Percentiles rank a stretch among this genome's conserved stretches.
Evolutionary conservation across 2,888 invertebrate genomes (phyloP).

Genomic region (Leucoma salicis): DNA sequence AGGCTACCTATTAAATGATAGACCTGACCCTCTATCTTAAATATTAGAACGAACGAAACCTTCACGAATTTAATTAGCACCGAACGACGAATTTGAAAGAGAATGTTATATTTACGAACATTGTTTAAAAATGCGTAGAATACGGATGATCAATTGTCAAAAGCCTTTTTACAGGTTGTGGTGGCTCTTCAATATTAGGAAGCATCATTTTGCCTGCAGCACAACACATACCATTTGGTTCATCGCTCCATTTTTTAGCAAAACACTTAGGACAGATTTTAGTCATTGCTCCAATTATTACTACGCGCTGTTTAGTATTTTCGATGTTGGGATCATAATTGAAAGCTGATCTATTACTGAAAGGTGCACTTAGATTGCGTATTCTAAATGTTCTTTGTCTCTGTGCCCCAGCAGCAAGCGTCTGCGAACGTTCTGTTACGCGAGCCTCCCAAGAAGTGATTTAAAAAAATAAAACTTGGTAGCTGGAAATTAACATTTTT

Average conservation of each 20-base stretch:
- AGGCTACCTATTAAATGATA: no score
- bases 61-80: no score
- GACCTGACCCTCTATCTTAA: no score
- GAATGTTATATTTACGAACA: conserved; percentile 1
- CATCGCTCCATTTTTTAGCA: conserved; percentile 6
- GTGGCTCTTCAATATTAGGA: no score
- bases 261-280: conserved; percentile 7
- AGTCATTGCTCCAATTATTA: conserved; percentile 7
- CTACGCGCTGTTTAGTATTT: conserved; percentile 3
- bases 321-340: conserved; percentile 1
- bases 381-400: not conserved
- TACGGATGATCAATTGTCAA: conserved; percentile 1
- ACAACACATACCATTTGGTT: not conserved
- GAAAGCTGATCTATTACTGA: not conserved
- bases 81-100: not conserved
- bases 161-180: conserved; percentile 1
- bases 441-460: no score
- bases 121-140: conserved; percentile 2
- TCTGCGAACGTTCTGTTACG: no score
- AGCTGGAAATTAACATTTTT: no score
- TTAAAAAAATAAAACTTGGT: no score
- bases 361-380: not conserved
- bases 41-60: no score
- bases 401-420: no score
- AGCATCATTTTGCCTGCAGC: not conserved